Base-by-base conservation (phyloP, 1,140 invertebrate species). In the Lordiphosa clarofinis region DNA sequence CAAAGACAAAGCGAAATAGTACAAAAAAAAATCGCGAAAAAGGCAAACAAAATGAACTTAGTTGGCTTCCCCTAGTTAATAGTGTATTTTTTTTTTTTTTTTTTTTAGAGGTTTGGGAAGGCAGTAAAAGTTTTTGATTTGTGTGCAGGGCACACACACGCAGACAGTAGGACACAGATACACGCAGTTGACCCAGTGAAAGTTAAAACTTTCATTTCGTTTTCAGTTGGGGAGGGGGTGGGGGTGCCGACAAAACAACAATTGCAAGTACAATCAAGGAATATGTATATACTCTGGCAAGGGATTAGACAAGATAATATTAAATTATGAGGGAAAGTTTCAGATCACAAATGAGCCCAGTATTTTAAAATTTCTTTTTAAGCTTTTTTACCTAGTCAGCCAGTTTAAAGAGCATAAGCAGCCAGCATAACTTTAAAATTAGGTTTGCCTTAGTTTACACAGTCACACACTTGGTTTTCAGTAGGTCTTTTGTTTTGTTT, bases 51-150 rank as follows among this genome's bases (percentile, higher is more conserved):
- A 81, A 71, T 79, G 61, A 82, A 82, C 75, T 71, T 62, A 55
- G 54, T 46, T 70, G 10, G 12, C 43, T 56, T 33, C 12, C 37
- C 36, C 56, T 59, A 44, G 42, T 44, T 44, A 44, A 44, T 44
- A 44, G 54, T 56, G 31, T 24, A 54, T 48, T 43, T 39, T 37
- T 8, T 47, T 19, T 11, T 36, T 31, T 1, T 31, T 2, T 8
- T 31, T 31, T 31, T 31, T 31, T 19, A 6, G 3, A 10, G 39
- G 36, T 37, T 12, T 37, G 56, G 47, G 60, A 15, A 52, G 49
- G 56, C 59, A 71, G 61, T 81, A 82, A 82, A 81, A 81, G 71
- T 79, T 82, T 79, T 79, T 79, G 75, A 79, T 79, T 79, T 79
- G 75, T 79, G 75, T 82, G 59, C 59, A 67, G 58, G 57, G 44